Evolutionary conservation across 1,140 invertebrate genomes (phyloP).

Genomic region (Diorhabda sublineata): DNA sequence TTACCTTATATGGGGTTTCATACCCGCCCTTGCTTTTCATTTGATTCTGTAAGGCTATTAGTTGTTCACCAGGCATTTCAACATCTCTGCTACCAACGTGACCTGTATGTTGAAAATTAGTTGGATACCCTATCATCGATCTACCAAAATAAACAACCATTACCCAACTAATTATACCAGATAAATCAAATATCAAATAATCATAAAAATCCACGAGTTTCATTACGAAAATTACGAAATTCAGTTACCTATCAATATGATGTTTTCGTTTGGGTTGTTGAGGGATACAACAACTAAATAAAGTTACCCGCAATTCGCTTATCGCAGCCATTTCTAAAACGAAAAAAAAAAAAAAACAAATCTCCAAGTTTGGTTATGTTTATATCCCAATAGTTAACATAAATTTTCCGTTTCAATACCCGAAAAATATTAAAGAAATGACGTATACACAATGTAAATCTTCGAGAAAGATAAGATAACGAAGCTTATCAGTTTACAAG

Average conservation of each 20-base stretch:
- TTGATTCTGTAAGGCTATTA: constrained; percentile 64
- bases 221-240: too few relatives aligned
- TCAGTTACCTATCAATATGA: constrained; percentile 42
- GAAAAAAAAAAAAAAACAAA: constrained; percentile 4
- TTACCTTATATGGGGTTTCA: constrained; percentile 53
- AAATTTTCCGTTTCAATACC: too few relatives aligned
- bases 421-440: too few relatives aligned
- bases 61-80: constrained; percentile 58
- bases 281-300: constrained; percentile 67
- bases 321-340: constrained; percentile 51
- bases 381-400: too few relatives aligned
- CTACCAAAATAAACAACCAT: constrained; percentile 37
- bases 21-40: constrained; percentile 77
- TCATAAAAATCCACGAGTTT: too few relatives aligned
- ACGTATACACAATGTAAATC: too few relatives aligned
- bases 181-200: too few relatives aligned
- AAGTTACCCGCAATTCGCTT: constrained; percentile 66
- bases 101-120: constrained; percentile 76
- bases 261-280: constrained; percentile 48
- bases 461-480: too few relatives aligned
- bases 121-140: constrained; percentile 78
- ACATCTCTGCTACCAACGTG: constrained; percentile 75
- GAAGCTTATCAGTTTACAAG: too few relatives aligned
- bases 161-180: too few relatives aligned
- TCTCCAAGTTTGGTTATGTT: too few relatives aligned